phyloP scores from a whole-genome alignment of 2,797 vertebrate species.

The Rhabdomys pumilio region DNA sequence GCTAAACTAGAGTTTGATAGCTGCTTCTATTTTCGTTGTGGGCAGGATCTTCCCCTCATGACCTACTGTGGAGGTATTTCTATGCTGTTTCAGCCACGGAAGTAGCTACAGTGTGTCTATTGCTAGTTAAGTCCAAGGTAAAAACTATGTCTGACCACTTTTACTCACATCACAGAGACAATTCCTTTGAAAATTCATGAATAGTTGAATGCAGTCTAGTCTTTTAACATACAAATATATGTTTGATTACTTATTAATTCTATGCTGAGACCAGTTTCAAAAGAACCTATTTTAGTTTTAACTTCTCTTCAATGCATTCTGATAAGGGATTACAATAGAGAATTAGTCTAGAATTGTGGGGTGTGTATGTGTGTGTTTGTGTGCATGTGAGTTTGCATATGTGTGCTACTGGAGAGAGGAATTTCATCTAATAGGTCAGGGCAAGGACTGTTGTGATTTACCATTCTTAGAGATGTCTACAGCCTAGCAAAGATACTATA shows the following conservation, averaged over 20 bases:
- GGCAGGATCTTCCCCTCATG: background rate
- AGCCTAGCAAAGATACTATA: background rate
- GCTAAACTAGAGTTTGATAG: background rate
- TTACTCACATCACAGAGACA: background rate
- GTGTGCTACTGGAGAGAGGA: background rate
- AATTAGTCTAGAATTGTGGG: background rate
- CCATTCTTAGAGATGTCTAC: background rate
- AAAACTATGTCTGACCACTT: background rate
- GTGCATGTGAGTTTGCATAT: background rate
- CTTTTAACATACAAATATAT: background rate
- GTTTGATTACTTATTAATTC: constrained; percentile 39
- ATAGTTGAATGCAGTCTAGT: constrained; percentile 15
- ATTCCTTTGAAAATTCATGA: constrained; percentile 32
- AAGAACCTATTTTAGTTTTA: constrained; percentile 34
- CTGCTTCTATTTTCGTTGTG: background rate
- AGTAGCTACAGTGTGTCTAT: background rate
- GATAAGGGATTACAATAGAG: background rate
- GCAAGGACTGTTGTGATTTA: background rate
- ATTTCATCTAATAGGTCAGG: background rate
- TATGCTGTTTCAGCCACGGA: background rate
- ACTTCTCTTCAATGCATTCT: background rate
- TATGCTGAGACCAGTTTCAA: constrained; percentile 2
- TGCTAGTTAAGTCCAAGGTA: background rate
- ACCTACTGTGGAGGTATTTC: background rate
- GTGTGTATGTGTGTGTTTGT: background rate